These are phyloP conservation scores for Lepisosteus oculatus DNA, from an alignment of 2,113 vertebrate species.

Conservation along the genomic window DNA sequence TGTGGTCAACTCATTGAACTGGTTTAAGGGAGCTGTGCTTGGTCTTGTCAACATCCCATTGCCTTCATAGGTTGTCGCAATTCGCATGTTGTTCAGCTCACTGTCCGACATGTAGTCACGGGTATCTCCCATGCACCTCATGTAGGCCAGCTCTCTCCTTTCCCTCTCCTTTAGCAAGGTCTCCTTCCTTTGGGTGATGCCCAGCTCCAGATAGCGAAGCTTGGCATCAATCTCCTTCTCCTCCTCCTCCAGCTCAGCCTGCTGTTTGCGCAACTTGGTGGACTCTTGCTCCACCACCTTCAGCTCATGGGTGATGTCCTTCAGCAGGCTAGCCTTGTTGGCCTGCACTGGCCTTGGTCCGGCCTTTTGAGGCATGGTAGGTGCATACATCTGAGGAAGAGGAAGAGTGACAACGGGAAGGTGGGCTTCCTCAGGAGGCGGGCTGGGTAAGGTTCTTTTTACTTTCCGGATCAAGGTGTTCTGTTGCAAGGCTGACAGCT, in stretches of 20 bases:
- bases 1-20: constrained; percentile 74
- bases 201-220: constrained; percentile 90
- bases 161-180: constrained; percentile 87
- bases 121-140: constrained; percentile 82
- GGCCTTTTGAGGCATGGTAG: constrained; percentile 78
- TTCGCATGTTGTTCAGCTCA: constrained; percentile 87
- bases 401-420: constrained; percentile 83
- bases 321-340: constrained; percentile 88
- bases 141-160: constrained; percentile 79
- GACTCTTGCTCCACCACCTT: constrained; percentile 95
- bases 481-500: constrained; percentile 88
- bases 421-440: constrained; percentile 88
- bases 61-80: constrained; percentile 71
- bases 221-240: constrained; percentile 98
- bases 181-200: constrained; percentile 94
- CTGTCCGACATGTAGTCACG: constrained; percentile 95
- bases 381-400: constrained; percentile 84
- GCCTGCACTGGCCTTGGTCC: constrained; percentile 70
- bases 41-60: constrained; percentile 67
- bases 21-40: constrained; percentile 69
- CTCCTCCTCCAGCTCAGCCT: constrained; percentile 94
- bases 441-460: constrained; percentile 95
- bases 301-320: constrained; percentile 90
- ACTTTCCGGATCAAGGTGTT: constrained; percentile 92
- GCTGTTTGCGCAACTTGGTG: constrained; percentile 94